phyloP scores from a whole-genome alignment of 2,888 invertebrate genomes.

The Pantelozetes paolii region DNA sequence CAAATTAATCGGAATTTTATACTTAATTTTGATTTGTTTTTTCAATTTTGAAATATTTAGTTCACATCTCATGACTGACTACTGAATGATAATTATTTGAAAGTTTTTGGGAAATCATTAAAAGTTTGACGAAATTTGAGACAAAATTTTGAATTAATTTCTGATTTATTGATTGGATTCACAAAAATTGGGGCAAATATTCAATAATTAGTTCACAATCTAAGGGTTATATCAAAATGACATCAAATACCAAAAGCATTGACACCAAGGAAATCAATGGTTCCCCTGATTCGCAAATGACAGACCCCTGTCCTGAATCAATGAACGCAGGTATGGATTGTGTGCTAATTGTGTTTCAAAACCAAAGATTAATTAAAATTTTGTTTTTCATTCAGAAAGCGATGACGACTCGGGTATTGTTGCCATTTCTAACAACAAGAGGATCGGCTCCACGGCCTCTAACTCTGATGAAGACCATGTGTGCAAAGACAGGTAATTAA shows the following conservation, averaged over 20 bases:
- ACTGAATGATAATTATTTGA: background rate
- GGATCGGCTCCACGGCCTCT: conserved; percentile 45
- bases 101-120: background rate
- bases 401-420: conserved; percentile 47
- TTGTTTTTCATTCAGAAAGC: conserved; percentile 44
- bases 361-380: background rate
- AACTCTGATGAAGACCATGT: conserved; percentile 24
- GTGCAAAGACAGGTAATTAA: conserved; percentile 18
- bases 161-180: background rate
- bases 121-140: background rate
- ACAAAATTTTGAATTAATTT: background rate
- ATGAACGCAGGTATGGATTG: background rate
- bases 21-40: background rate
- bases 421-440: conserved; percentile 37
- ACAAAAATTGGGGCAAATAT: background rate
- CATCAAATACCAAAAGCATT: background rate
- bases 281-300: background rate
- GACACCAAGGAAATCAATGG: background rate
- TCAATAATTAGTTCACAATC: background rate
- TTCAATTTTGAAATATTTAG: background rate
- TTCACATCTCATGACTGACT: background rate
- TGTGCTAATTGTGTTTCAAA: background rate
- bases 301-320: background rate
- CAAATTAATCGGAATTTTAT: background rate
- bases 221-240: background rate